Percentiles rank a stretch among this genome's conserved stretches.
Conservation (phyloP, 2,113 vertebrate species). For the human (Homo sapiens) region GRCh38 chr3:146855501-146856000, state of each 20-base stretch:
- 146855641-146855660: constrained; percentile 45
- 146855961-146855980: constrained; percentile 63
- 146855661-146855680: constrained; percentile 19
- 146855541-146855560: neutral
- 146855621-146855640: neutral
- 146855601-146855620: neutral
- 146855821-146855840: constrained; percentile 41
- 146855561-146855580: neutral
- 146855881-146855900: neutral
- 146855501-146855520: neutral
- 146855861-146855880: constrained; percentile 48
- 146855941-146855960: constrained; percentile 70
- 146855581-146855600: constrained; percentile 25
- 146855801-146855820: constrained; percentile 52
- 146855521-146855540: neutral
- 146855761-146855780: constrained; percentile 59
- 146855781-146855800: constrained; percentile 60
- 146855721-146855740: neutral
- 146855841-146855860: constrained; percentile 49
- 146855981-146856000: constrained; percentile 59
- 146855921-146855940: constrained; percentile 45
- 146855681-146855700: constrained; percentile 38
- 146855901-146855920: constrained; percentile 8
- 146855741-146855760: constrained; percentile 38
- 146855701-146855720: constrained; percentile 4